These are phyloP conservation scores for Meteorus cinctellus DNA, from an alignment of 2,888 invertebrate species.

Conservation along the genomic window DNA sequence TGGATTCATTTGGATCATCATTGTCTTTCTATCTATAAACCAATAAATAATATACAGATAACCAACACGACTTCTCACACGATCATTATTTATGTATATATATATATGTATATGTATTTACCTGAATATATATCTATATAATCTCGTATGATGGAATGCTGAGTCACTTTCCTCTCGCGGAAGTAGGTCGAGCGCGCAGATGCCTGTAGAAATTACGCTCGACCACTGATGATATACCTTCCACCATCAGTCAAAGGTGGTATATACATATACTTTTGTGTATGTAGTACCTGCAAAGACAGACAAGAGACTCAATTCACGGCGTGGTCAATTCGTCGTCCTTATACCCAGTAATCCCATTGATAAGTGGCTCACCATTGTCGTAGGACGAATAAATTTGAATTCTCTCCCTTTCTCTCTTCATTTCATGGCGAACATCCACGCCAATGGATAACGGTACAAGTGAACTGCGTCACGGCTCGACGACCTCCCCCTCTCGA, in stretches of 20 bases:
- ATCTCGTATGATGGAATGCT: constrained; percentile 53
- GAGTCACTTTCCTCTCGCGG: constrained; percentile 56
- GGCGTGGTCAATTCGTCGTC: constrained; percentile 60
- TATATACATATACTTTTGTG: neutral
- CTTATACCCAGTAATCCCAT: constrained; percentile 68
- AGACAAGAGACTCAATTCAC: constrained; percentile 3
- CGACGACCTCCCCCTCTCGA: constrained; percentile 52
- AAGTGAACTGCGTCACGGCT: constrained; percentile 64
- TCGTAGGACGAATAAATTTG: constrained; percentile 62
- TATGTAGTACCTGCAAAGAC: neutral
- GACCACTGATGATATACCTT: constrained; percentile 8
- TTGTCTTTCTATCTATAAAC: neutral
- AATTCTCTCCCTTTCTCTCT: constrained; percentile 28
- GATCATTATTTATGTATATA: neutral
- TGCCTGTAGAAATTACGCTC: constrained; percentile 30
- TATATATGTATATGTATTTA: neutral
- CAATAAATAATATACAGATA: too few species aligned
- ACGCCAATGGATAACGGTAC: constrained; percentile 70
- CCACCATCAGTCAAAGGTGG: constrained; percentile 1
- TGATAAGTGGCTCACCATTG: constrained; percentile 71
- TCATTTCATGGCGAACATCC: constrained; percentile 17
- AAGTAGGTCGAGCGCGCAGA: constrained; percentile 52
- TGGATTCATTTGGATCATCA: constrained; percentile 23
- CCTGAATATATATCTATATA: constrained; percentile 17
- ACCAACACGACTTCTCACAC: too few species aligned